A percentile compares a stretch with the other conserved stretches of the same genome.
These are phyloP conservation scores for Semotilus atromaculatus DNA, from an alignment of 2,797 vertebrate species.

Conservation along the genomic window DNA sequence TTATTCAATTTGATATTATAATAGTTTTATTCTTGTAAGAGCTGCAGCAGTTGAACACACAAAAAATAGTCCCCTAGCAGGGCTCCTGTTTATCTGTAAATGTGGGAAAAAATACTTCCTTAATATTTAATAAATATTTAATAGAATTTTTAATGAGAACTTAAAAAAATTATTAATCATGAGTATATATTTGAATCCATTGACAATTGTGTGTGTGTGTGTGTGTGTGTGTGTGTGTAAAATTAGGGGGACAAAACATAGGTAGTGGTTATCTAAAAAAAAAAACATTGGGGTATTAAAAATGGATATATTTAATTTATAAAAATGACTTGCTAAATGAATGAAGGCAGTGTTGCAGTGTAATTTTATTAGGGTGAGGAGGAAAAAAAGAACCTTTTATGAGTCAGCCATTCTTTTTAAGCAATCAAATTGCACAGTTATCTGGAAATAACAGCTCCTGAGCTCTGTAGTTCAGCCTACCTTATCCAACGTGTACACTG, in stretches of 20 bases:
- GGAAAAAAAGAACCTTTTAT: background rate
- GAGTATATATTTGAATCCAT: background rate
- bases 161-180: background rate
- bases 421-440: background rate
- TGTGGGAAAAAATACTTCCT: background rate
- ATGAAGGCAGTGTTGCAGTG: background rate
- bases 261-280: background rate
- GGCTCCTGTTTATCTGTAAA: background rate
- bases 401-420: background rate
- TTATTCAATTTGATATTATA: background rate
- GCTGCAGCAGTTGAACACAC: background rate
- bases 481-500: background rate
- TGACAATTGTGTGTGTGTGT: background rate
- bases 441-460: too few species aligned
- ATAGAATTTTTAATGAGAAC: background rate
- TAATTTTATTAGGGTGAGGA: background rate
- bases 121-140: background rate
- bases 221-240: background rate
- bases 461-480: background rate
- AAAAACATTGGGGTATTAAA: background rate
- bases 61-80: background rate
- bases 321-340: background rate
- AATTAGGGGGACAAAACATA: background rate
- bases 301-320: background rate
- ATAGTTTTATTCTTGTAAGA: background rate